These are phyloP conservation scores for Zoanthus gigantus DNA, from an alignment of 92 coral and sea anemone species.

Conservation along the genomic window DNA sequence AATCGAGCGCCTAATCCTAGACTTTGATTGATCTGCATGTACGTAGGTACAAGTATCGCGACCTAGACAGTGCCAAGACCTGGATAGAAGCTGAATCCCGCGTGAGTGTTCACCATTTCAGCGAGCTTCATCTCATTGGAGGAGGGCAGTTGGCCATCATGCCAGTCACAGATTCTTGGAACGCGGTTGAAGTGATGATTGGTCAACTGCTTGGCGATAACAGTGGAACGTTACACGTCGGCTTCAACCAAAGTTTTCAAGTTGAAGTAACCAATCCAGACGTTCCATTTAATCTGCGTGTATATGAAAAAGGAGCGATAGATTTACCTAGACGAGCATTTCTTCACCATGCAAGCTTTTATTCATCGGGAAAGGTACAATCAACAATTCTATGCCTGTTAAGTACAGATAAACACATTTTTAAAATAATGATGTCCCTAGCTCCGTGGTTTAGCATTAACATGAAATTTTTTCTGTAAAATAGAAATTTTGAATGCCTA, in stretches of 20 bases:
- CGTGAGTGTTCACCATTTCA: slow-evolving; percentile 51
- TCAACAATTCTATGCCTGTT: not conserved
- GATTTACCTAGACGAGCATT: slow-evolving; percentile 72
- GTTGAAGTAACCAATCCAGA: slow-evolving; percentile 74
- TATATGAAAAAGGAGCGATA: slow-evolving; percentile 68
- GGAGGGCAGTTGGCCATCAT: slow-evolving; percentile 69
- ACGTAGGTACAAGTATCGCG: slow-evolving; percentile 62
- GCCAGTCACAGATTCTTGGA: slow-evolving; percentile 40
- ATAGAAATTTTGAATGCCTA: too few species aligned
- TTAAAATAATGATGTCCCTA: too few species aligned
- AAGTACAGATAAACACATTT: not conserved
- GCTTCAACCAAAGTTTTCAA: slow-evolving; percentile 61
- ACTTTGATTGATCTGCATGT: not conserved
- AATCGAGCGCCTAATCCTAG: too few species aligned
- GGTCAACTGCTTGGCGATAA: slow-evolving; percentile 72
- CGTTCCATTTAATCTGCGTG: slow-evolving; percentile 73
- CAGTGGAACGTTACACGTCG: slow-evolving; percentile 72
- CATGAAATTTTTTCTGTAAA: too few species aligned
- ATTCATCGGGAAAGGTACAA: slow-evolving; percentile 74
- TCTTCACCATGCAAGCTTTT: slow-evolving; percentile 67
- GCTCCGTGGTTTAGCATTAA: too few species aligned
- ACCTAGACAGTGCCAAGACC: slow-evolving; percentile 69
- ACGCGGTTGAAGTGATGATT: slow-evolving; percentile 49
- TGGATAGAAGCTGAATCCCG: slow-evolving; percentile 72
- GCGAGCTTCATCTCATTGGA: slow-evolving; percentile 70